A percentile compares a stretch with the other conserved stretches of the same genome.
Conservation (phyloP, 2,113 vertebrate genomes). For the Triplophysa siluroides region DNA sequence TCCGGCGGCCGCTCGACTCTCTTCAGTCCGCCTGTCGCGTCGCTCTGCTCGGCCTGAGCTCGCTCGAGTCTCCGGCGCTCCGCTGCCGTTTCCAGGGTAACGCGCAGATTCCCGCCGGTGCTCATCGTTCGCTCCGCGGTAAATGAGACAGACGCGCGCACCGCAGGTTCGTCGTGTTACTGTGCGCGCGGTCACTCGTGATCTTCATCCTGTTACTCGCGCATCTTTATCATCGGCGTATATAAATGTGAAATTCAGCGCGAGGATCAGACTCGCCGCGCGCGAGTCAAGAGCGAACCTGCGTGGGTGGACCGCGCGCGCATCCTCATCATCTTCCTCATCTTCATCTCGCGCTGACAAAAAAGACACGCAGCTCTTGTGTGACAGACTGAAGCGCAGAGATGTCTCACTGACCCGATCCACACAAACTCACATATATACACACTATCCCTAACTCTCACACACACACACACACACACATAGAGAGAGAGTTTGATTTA, state of each 20-base stretch:
- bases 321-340: slow-evolving; percentile 28
- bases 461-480: slow-evolving; percentile 17
- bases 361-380: neutral
- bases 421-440: neutral
- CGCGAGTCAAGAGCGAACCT: slow-evolving; percentile 9
- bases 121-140: slow-evolving; percentile 37
- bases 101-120: slow-evolving; percentile 22
- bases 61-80: slow-evolving; percentile 32
- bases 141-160: slow-evolving; percentile 25
- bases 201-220: slow-evolving; percentile 28
- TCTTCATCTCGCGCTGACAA: slow-evolving; percentile 20
- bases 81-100: slow-evolving; percentile 39
- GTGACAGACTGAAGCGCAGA: slow-evolving; percentile 15
- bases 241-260: slow-evolving; percentile 6
- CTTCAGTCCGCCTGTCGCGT: slow-evolving; percentile 25
- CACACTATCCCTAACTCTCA: neutral
- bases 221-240: neutral
- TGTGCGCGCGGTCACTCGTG: neutral
- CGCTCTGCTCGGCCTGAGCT: slow-evolving; percentile 30
- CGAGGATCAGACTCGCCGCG: slow-evolving; percentile 17
- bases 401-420: slow-evolving; percentile 27
- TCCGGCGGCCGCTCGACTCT: slow-evolving; percentile 1
- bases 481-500: no score
- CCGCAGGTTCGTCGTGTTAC: neutral
- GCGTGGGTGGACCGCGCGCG: slow-evolving; percentile 33